Conservation (phyloP, 2,797 vertebrate genomes). For the Mycteria americana region DNA sequence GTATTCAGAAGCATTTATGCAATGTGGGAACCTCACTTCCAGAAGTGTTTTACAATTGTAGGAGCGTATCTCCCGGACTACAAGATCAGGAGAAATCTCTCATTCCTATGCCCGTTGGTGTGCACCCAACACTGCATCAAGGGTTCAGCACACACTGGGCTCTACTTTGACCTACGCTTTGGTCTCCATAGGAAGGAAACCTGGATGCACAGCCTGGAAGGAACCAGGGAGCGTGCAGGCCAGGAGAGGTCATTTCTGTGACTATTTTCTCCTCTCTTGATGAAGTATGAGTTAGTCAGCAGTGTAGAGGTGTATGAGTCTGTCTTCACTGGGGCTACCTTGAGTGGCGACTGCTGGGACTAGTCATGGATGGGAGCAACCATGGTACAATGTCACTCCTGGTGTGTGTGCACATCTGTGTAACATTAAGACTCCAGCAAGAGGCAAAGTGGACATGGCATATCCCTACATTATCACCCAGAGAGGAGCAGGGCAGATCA, state of each 20-base stretch:
- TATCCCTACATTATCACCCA: neutral
- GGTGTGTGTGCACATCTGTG: neutral
- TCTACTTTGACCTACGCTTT: neutral
- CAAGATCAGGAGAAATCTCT: neutral
- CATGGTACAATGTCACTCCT: accelerated
- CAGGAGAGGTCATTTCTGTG: neutral
- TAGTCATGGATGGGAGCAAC: neutral
- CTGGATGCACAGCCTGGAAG: neutral
- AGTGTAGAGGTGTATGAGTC: neutral
- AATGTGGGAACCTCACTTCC: neutral
- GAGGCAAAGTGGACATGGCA: neutral
- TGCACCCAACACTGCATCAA: neutral
- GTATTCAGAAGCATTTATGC: neutral
- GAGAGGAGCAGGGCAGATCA: neutral
- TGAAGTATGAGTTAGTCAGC: neutral
- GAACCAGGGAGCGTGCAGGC: accelerated
- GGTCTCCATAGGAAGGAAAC: neutral
- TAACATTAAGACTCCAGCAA: neutral
- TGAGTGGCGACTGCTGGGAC: neutral
- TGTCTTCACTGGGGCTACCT: neutral
- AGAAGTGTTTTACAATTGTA: neutral
- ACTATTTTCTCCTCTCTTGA: neutral
- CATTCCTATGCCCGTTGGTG: neutral
- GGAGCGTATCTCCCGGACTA: accelerated
- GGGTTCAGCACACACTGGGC: neutral